A percentile compares a stretch with the other conserved stretches of the same genome.
Conservation (phyloP, 2,113 vertebrate species). For the Hirundichthys speculiger region DNA sequence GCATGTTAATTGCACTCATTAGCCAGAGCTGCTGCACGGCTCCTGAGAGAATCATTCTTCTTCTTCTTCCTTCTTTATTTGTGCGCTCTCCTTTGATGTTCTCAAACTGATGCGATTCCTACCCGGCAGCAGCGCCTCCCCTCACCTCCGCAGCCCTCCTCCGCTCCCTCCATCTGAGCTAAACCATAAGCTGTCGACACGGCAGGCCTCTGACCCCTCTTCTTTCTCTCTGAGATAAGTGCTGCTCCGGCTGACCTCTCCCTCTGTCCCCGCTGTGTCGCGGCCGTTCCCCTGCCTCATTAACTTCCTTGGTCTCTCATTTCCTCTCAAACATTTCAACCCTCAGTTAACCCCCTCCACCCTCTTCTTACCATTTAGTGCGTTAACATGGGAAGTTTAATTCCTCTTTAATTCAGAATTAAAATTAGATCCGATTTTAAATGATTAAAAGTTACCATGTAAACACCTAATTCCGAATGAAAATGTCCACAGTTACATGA, state of each 20-base stretch:
- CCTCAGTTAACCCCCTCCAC: conserved; percentile 32
- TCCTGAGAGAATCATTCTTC: conserved; percentile 62
- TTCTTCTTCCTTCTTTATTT: conserved; percentile 44
- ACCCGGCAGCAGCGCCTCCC: conserved; percentile 38
- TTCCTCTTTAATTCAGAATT: no score
- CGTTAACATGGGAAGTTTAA: no score
- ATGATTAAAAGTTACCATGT: no score
- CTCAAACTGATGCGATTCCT: conserved; percentile 65
- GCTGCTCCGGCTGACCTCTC: conserved; percentile 58
- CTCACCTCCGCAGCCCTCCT: conserved; percentile 36
- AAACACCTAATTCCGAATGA: no score
- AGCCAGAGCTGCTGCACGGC: conserved; percentile 62
- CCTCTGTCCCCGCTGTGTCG: conserved; percentile 41
- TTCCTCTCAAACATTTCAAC: conserved; percentile 43
- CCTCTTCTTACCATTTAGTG: conserved; percentile 61
- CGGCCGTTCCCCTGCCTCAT: conserved; percentile 60
- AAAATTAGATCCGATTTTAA: no score
- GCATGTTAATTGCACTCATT: conserved; percentile 77
- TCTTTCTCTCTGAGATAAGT: conserved; percentile 64
- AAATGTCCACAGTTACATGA: no score
- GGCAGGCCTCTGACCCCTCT: conserved; percentile 57
- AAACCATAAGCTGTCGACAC: conserved; percentile 43
- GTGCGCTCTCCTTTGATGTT: conserved; percentile 69
- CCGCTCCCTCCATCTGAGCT: conserved; percentile 40
- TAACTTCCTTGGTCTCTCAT: conserved; percentile 54